Conservation (phyloP, 1,140 invertebrate genomes). For the Pectinophora gossypiella region DNA sequence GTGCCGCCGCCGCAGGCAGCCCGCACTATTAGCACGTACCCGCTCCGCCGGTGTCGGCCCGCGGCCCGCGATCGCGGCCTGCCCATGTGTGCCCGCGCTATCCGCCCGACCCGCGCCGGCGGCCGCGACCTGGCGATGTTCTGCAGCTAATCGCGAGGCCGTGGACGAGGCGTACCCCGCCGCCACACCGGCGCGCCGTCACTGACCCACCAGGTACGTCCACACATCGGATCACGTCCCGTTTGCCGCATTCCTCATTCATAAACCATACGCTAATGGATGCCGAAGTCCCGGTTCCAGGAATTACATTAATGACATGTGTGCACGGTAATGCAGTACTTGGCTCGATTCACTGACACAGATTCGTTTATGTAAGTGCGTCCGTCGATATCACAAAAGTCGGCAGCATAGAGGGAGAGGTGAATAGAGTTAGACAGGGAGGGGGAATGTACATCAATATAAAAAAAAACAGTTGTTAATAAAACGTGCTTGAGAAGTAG, state of each 20-base stretch:
- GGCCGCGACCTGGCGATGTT: conserved; percentile 39
- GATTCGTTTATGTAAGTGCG: conserved; percentile 56
- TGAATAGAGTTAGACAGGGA: conserved; percentile 28
- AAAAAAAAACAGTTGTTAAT: conserved; percentile 15
- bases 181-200: conserved; percentile 20
- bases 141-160: conserved; percentile 46
- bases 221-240: background rate
- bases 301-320: background rate
- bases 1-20: conserved; percentile 53
- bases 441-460: conserved; percentile 31
- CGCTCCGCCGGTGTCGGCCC: conserved; percentile 21
- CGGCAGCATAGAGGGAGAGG: conserved; percentile 39
- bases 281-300: background rate
- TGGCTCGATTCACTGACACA: conserved; percentile 33
- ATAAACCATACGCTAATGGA: background rate
- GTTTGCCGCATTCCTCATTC: background rate
- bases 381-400: conserved; percentile 45
- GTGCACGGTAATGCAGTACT: background rate
- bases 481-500: no score
- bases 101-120: conserved; percentile 34
- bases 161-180: conserved; percentile 28
- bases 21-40: conserved; percentile 35
- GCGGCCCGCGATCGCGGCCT: conserved; percentile 31
- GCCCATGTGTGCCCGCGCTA: conserved; percentile 29
- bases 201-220: background rate